A percentile compares a stretch with the other conserved stretches of the same genome.
Conservation (phyloP, 2,888 invertebrate genomes). For the Smittia aterrima region DNA sequence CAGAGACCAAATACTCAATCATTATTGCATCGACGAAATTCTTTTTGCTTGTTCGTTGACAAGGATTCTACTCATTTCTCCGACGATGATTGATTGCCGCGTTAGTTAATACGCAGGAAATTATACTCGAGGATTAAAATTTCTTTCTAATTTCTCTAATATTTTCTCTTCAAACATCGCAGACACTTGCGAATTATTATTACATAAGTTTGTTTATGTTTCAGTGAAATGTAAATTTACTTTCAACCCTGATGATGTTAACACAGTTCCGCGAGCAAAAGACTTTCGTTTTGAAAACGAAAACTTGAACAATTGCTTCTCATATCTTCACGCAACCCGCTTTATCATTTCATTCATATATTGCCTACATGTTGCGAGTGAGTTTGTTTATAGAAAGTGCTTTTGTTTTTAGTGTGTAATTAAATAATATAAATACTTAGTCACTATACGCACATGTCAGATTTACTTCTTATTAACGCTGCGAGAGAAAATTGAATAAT, state of each 20-base stretch:
- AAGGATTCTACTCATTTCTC: neutral
- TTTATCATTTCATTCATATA: conserved; percentile 6
- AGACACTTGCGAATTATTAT: neutral
- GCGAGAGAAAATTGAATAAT: conserved; percentile 14
- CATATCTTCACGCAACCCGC: conserved; percentile 3
- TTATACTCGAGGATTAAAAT: no score
- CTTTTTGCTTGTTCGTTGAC: neutral
- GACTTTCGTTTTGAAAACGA: no score
- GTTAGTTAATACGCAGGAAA: no score
- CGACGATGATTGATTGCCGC: no score
- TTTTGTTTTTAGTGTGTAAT: conserved; percentile 11
- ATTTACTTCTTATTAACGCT: conserved; percentile 18
- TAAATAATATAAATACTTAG: neutral
- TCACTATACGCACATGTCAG: conserved; percentile 1
- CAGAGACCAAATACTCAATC: conserved; percentile 5
- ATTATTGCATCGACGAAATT: neutral
- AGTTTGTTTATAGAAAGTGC: neutral
- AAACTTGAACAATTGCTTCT: neutral
- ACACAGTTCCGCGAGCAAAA: no score
- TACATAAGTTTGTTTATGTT: neutral
- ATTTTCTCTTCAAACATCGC: neutral
- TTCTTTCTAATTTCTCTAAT: neutral
- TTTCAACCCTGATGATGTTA: no score
- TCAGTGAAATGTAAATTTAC: neutral
- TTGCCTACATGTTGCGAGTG: no score